Conservation (phyloP, 2,888 invertebrate genomes). For the Mystacides longicornis region DNA sequence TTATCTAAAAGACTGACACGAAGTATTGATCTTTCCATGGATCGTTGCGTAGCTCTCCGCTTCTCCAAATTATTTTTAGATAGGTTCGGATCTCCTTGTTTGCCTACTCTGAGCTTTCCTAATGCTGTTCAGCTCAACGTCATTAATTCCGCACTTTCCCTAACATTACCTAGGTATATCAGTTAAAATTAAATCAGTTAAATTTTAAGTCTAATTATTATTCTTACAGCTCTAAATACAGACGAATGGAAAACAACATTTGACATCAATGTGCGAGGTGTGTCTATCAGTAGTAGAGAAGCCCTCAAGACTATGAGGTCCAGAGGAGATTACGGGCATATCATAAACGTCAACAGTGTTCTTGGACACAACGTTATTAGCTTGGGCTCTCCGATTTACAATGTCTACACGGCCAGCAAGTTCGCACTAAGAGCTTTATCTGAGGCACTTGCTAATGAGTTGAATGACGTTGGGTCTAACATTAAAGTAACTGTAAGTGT, state of each 20-base stretch:
- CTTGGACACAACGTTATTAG: slow-evolving; percentile 32
- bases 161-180: too few species aligned
- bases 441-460: slow-evolving; percentile 32
- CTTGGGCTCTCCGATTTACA: slow-evolving; percentile 27
- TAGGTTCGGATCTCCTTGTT: too few species aligned
- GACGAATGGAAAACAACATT: slow-evolving; percentile 23
- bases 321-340: slow-evolving; percentile 18
- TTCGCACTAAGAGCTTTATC: slow-evolving; percentile 34
- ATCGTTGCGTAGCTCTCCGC: too few species aligned
- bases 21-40: neutral
- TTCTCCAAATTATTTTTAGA: too few species aligned
- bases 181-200: too few species aligned
- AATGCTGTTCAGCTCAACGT: too few species aligned
- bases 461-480: slow-evolving; percentile 29
- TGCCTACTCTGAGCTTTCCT: too few species aligned
- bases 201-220: too few species aligned
- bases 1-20: neutral
- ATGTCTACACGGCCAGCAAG: slow-evolving; percentile 34
- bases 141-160: too few species aligned
- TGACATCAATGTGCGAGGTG: slow-evolving; percentile 49
- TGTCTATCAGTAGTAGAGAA: slow-evolving; percentile 51
- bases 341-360: slow-evolving; percentile 26
- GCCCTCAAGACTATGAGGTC: slow-evolving; percentile 38
- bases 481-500: slow-evolving; percentile 36
- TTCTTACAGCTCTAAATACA: too few species aligned